Evolutionary conservation across 2,797 vertebrate genomes (phyloP).

Genomic region (Melanotaenia boesemani): DNA sequence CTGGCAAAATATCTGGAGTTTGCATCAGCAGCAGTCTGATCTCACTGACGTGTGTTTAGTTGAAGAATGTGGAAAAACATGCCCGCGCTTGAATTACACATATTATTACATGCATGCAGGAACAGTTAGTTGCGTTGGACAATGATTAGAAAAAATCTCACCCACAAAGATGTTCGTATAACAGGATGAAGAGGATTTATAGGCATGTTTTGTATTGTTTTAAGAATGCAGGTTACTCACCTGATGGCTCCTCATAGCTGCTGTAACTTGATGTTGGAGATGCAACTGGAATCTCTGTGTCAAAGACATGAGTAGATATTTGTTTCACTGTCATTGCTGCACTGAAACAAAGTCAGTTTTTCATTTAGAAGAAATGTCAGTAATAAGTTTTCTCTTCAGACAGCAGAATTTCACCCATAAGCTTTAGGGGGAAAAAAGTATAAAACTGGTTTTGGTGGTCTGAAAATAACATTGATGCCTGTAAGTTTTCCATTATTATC

Average conservation of each 20-base stretch:
- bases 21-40: constrained; percentile 61
- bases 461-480: constrained; percentile 12
- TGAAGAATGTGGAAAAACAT: constrained; percentile 44
- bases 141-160: background rate
- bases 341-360: background rate
- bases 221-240: constrained; percentile 73
- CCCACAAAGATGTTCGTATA: background rate
- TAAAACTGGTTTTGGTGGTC: constrained; percentile 43
- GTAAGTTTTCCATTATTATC: constrained; percentile 45
- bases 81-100: constrained; percentile 18
- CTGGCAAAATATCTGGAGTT: constrained; percentile 75
- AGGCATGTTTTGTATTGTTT: background rate
- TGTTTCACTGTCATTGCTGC: background rate
- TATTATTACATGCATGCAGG: constrained; percentile 5
- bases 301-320: constrained; percentile 21
- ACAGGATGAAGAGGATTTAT: background rate
- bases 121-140: background rate
- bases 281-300: constrained; percentile 92
- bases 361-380: constrained; percentile 8
- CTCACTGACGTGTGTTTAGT: constrained; percentile 37
- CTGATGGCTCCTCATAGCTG: constrained; percentile 93
- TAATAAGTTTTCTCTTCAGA: constrained; percentile 20
- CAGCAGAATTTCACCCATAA: constrained; percentile 7
- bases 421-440: constrained; percentile 3
- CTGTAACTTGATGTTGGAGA: constrained; percentile 90